Percentiles rank a stretch among this genome's conserved stretches.
These are phyloP conservation scores for Microdon myrmicae DNA, from an alignment of 2,888 invertebrate species.

Conservation along the genomic window DNA sequence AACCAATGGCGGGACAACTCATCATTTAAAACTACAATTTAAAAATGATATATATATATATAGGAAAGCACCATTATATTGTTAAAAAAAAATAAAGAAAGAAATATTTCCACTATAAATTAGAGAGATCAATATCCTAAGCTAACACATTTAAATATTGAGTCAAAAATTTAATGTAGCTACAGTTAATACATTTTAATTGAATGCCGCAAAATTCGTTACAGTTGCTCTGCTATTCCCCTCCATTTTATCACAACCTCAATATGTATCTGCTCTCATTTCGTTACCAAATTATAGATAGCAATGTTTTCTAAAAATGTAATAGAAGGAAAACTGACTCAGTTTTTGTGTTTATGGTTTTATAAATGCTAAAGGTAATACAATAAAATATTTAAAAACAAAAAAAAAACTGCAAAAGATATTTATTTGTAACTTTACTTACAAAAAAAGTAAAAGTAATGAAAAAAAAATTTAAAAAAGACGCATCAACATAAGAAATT, in stretches of 20 bases:
- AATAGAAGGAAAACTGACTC: too few species aligned
- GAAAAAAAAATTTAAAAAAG: constrained; percentile 25
- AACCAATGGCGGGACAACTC: constrained; percentile 25
- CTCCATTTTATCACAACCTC: too few species aligned
- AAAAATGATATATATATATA: constrained; percentile 13
- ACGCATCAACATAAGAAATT: constrained; percentile 39
- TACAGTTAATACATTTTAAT: too few species aligned
- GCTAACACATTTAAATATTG: too few species aligned
- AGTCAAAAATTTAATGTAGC: too few species aligned
- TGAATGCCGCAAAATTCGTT: too few species aligned
- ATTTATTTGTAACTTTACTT: constrained; percentile 44
- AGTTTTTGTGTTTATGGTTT: constrained; percentile 49
- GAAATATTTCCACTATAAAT: too few species aligned
- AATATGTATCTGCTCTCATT: constrained; percentile 37
- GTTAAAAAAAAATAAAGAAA: too few species aligned
- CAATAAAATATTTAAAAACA: constrained; percentile 22
- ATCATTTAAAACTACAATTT: constrained; percentile 27
- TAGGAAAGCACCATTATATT: constrained; percentile 50
- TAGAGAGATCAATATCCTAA: too few species aligned
- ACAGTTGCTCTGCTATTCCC: too few species aligned
- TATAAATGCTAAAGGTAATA: constrained; percentile 49
- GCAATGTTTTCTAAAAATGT: constrained; percentile 49
- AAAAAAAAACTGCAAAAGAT: constrained; percentile 31
- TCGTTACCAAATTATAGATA: constrained; percentile 35
- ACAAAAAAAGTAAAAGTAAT: too few species aligned